Conservation (phyloP, 2,888 invertebrate species). For the Petrolisthes cinctipes region DNA sequence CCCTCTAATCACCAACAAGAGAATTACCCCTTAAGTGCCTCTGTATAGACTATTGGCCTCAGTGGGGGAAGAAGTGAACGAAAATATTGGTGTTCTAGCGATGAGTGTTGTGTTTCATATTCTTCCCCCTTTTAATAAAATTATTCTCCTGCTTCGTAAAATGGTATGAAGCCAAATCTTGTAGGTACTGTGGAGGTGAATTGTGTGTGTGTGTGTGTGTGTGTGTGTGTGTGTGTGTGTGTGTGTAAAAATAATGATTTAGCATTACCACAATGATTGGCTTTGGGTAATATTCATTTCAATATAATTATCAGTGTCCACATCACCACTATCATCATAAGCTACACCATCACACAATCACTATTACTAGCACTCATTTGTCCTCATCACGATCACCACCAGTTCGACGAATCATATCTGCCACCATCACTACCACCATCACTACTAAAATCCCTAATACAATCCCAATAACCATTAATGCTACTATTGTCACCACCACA, state of each 20-base stretch:
- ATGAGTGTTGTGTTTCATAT: neutral
- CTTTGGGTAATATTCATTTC: neutral
- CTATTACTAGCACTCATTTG: neutral
- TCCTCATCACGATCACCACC: no score
- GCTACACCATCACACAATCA: neutral
- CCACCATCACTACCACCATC: neutral
- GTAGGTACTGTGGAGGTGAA: neutral
- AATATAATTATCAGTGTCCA: neutral
- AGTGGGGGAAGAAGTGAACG: neutral
- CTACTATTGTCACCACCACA: neutral
- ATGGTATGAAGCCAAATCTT: no score
- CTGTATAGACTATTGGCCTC: neutral
- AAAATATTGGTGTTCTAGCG: neutral
- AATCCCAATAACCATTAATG: neutral
- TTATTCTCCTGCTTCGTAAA: no score
- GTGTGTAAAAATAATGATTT: neutral
- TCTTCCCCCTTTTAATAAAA: neutral
- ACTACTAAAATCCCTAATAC: neutral
- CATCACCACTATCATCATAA: neutral
- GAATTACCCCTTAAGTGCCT: neutral
- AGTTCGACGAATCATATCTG: neutral
- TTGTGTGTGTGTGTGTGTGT: neutral
- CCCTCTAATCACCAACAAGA: neutral
- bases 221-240: conserved; percentile 16
- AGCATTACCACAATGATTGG: neutral